Evolutionary conservation across 2,797 vertebrate genomes (phyloP).

Genomic region (Poeciliopsis paucimaculata): DNA sequence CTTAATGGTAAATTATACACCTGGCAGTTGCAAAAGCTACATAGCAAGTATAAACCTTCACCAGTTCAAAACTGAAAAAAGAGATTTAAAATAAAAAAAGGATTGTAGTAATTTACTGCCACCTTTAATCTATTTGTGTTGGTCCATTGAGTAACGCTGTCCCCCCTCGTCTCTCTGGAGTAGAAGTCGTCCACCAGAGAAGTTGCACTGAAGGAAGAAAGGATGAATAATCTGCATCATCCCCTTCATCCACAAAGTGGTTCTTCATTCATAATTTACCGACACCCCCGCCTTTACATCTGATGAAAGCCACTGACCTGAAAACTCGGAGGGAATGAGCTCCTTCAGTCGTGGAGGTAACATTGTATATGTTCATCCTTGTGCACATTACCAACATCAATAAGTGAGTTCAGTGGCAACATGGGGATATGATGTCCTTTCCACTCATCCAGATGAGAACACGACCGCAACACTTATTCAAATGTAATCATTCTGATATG

Average conservation of each 20-base stretch:
- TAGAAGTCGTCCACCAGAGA: constrained; percentile 58
- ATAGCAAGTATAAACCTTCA: constrained; percentile 16
- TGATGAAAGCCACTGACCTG: constrained; percentile 79
- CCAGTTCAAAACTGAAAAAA: not conserved
- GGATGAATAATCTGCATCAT: constrained; percentile 77
- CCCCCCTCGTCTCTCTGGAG: constrained; percentile 56
- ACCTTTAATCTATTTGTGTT: constrained; percentile 62
- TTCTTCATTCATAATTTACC: constrained; percentile 81
- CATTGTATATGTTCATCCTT: constrained; percentile 44
- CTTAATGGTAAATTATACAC: not conserved
- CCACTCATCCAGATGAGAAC: constrained; percentile 32
- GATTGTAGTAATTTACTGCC: constrained; percentile 31
- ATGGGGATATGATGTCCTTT: constrained; percentile 35
- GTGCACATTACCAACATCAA: constrained; percentile 53
- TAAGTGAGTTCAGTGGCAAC: constrained; percentile 49
- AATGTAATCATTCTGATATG: not conserved
- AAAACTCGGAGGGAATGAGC: constrained; percentile 67
- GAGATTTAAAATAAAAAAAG: not conserved
- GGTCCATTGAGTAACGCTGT: constrained; percentile 53
- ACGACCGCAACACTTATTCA: constrained; percentile 3
- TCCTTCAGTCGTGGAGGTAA: constrained; percentile 52
- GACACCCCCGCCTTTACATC: constrained; percentile 61
- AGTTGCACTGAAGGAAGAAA: constrained; percentile 56
- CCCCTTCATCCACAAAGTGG: constrained; percentile 68
- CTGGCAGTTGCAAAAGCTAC: constrained; percentile 1